These are phyloP conservation scores for Lycopodina hypogea DNA, from an alignment of 37 sponge, comb jelly and placozoan genomes.

Conservation along the genomic window DNA sequence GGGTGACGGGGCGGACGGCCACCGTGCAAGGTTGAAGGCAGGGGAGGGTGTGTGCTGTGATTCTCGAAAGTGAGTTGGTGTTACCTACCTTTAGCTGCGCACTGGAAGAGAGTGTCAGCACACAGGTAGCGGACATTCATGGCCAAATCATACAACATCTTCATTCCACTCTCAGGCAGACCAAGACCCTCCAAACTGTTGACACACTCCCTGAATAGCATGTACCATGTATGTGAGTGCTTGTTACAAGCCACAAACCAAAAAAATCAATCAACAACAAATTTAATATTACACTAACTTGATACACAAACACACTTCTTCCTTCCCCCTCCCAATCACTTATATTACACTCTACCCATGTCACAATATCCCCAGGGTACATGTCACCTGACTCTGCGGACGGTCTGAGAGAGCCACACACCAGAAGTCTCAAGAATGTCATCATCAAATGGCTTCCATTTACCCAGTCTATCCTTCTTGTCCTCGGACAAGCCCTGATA, in stretches of 20 bases:
- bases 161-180: constrained; percentile 38
- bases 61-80: background rate
- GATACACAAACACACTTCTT: background rate
- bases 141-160: constrained; percentile 27
- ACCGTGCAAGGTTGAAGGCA: background rate
- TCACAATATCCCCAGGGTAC: background rate
- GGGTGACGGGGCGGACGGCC: background rate
- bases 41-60: background rate
- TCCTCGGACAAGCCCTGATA: constrained; percentile 37
- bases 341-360: background rate
- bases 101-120: constrained; percentile 58
- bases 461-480: constrained; percentile 51
- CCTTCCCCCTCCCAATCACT: background rate
- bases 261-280: background rate
- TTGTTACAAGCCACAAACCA: background rate
- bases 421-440: constrained; percentile 54
- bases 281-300: background rate
- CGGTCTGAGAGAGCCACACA: constrained; percentile 83
- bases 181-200: constrained; percentile 37
- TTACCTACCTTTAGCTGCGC: constrained; percentile 65
- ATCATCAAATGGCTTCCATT: constrained; percentile 68
- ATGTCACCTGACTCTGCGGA: constrained; percentile 66
- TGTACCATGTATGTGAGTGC: no score
- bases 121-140: constrained; percentile 63
- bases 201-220: constrained; percentile 53